These are phyloP conservation scores for Phrynocephalus guinanensis DNA, from an alignment of 2,797 vertebrate species.

Conservation along the genomic window DNA sequence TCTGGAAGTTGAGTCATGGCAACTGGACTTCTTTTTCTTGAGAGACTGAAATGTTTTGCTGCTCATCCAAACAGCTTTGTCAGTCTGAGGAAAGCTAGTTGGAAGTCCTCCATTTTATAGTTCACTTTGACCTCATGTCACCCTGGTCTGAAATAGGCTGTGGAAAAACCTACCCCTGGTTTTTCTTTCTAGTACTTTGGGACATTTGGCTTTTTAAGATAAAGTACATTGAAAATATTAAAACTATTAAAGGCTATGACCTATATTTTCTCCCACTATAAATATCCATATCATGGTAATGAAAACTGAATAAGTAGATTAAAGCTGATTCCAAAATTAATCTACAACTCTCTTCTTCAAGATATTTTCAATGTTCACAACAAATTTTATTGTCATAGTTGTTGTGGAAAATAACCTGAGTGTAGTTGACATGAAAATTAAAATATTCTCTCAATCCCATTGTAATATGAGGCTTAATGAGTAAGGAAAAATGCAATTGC, in stretches of 20 bases:
- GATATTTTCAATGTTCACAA: slow-evolving; percentile 86
- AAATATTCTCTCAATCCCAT: slow-evolving; percentile 62
- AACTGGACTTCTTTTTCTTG: no score
- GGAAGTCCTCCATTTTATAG: no score
- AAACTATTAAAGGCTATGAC: slow-evolving; percentile 81
- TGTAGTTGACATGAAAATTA: slow-evolving; percentile 63
- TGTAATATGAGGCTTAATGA: slow-evolving; percentile 65
- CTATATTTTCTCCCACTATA: slow-evolving; percentile 78
- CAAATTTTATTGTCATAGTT: slow-evolving; percentile 70
- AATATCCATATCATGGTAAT: slow-evolving; percentile 79
- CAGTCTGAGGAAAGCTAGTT: no score
- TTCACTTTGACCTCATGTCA: no score
- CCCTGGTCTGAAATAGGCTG: no score
- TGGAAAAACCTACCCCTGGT: not conserved
- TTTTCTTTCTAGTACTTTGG: slow-evolving; percentile 14
- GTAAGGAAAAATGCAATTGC: slow-evolving; percentile 49
- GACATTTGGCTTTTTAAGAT: slow-evolving; percentile 55
- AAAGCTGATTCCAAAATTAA: slow-evolving; percentile 91
- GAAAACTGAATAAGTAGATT: slow-evolving; percentile 87
- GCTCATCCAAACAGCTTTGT: no score
- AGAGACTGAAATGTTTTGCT: no score
- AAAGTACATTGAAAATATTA: slow-evolving; percentile 69
- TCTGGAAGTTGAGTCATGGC: no score
- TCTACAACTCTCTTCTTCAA: slow-evolving; percentile 88
- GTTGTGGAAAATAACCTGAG: slow-evolving; percentile 67